phyloP scores from a whole-genome alignment of 2,113 vertebrate genomes.

The Grammomys dolichurus region DNA sequence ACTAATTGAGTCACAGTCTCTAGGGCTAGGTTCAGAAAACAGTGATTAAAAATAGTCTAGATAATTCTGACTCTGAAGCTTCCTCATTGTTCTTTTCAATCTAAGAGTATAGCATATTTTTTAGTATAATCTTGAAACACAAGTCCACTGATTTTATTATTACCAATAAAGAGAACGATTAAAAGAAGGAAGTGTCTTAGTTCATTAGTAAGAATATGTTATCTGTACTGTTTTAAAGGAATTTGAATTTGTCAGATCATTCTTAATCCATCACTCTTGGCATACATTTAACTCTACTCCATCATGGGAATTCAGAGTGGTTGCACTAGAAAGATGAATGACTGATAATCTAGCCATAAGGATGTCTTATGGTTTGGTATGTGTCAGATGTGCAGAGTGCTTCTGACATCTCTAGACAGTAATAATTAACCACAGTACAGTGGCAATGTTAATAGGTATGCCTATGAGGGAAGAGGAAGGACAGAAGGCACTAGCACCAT shows the following conservation, averaged over 20 bases:
- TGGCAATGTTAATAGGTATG: not conserved
- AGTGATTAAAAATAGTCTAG: not conserved
- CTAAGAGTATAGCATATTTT: not conserved
- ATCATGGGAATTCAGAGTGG: not conserved
- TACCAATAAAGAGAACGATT: not conserved
- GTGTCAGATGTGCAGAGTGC: not conserved
- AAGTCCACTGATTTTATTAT: slow-evolving; percentile 33
- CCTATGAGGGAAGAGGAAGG: not conserved
- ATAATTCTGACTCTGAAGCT: not conserved
- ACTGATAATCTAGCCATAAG: not conserved
- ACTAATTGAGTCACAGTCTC: not conserved
- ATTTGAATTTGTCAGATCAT: not conserved
- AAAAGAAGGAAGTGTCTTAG: not conserved
- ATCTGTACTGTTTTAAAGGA: not conserved
- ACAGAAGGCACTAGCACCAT: too few species aligned
- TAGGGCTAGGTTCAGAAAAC: not conserved
- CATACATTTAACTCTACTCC: not conserved
- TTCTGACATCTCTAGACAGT: not conserved
- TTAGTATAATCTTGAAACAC: not conserved
- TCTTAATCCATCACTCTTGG: not conserved
- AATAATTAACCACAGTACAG: not conserved
- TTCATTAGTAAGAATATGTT: not conserved
- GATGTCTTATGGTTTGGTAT: not conserved
- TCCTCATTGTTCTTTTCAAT: not conserved
- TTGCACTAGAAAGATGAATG: not conserved